Conservation (phyloP, 2,797 vertebrate species). For the Myripristis murdjan region DNA sequence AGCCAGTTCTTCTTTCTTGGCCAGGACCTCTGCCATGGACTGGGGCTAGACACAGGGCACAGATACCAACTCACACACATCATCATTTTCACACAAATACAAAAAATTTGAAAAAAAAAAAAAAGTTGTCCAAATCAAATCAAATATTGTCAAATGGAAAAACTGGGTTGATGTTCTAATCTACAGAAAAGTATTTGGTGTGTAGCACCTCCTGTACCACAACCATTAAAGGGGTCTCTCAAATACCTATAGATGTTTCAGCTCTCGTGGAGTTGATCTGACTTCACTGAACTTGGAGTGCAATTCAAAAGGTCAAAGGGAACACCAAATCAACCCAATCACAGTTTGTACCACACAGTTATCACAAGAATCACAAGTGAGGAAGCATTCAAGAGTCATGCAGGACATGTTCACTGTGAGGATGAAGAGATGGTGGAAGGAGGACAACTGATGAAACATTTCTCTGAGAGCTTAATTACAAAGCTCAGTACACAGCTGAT, state of each 20-base stretch:
- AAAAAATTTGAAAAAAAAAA: too few species aligned
- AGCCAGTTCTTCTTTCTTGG: constrained; percentile 97
- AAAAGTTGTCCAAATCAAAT: constrained; percentile 22
- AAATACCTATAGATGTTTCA: constrained; percentile 8
- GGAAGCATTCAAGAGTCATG: constrained; percentile 84
- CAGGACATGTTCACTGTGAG: constrained; percentile 80
- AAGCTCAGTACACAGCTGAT: constrained; percentile 6
- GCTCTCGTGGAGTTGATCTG: constrained; percentile 11
- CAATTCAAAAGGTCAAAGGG: constrained; percentile 35
- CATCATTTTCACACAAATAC: neutral
- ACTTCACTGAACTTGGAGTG: constrained; percentile 19
- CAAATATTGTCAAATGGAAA: neutral
- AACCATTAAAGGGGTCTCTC: neutral
- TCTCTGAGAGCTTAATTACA: neutral
- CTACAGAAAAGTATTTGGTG: neutral
- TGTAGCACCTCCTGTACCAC: neutral
- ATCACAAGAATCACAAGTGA: constrained; percentile 82
- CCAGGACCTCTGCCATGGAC: constrained; percentile 98
- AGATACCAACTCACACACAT: constrained; percentile 44
- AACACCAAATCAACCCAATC: constrained; percentile 57
- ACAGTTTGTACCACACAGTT: constrained; percentile 70
- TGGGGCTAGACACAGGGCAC: constrained; percentile 84
- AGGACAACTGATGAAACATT: constrained; percentile 46
- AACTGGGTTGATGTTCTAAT: neutral
- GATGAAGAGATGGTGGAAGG: constrained; percentile 80